Evolutionary conservation across 2,797 vertebrate species (phyloP), one percentile per base, ranked within the genome.

Genomic region (Coreius guichenoti): DNA sequence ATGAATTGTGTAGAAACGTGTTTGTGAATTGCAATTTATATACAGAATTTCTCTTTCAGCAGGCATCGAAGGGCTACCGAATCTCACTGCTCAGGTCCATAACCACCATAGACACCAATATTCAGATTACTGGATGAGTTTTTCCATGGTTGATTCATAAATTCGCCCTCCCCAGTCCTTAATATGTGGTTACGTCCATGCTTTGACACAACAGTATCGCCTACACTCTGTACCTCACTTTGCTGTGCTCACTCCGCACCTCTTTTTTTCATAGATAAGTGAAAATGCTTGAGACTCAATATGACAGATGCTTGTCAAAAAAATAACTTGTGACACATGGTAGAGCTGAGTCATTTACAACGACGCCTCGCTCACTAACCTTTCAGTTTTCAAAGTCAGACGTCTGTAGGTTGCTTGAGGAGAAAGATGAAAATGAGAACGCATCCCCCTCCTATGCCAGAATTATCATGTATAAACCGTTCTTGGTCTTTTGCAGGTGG

Each of bases 251-350:
- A 5, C 14, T 54, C 8, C 26, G 51, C 76, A 47, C 58, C 26
- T 56, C 7, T 36, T 69, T 83, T 83, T 73, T 77, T 43, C 31
- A 39, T 6, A 65, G 78, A 84, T 81, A 82, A 70, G 67, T 77
- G 56, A 87, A 87, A 72, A 81, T 78, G 39, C 86, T 21, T 79
- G 73, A 70, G 73, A 67, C 63, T 72, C 33, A 67, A 67, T 63
- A 82, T 87, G 86, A 85, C 86, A 87, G 72, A 43, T 81, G 75
- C 68, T 79, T 72, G 83, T 87, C 86, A 87, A 31, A 63, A 45
- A 72, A 85, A 87, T 82, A 58, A 77, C 78, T 81, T 39, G 26
- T 81, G 82, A 87, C 86, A 75, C 8, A 7, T 76, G n/a, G 36
- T 69, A 69, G 39, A 77, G 72, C 49, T 47, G 77, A 85, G 86